Evolutionary conservation across 2,797 vertebrate species (phyloP).

Genomic region (Xenopus petersii): DNA sequence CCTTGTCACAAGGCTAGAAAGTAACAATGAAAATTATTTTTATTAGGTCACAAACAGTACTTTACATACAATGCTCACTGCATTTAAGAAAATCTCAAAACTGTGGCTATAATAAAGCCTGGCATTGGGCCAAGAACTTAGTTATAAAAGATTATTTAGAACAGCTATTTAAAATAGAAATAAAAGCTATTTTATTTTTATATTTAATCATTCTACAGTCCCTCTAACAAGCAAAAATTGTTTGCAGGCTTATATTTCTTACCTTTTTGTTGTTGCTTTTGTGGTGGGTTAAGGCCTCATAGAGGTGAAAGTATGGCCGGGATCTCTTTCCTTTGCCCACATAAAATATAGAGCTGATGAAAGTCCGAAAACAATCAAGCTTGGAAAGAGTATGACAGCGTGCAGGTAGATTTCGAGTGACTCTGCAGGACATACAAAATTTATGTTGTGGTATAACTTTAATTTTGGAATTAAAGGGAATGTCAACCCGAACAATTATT

Average conservation of each 20-base stretch:
- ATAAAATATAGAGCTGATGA: constrained; percentile 82
- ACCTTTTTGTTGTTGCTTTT: constrained; percentile 61
- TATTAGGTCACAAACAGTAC: background rate
- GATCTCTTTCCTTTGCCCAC: constrained; percentile 88
- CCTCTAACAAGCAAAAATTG: no score
- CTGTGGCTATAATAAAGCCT: no score
- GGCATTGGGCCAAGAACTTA: no score
- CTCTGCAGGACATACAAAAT: constrained; percentile 60
- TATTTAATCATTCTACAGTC: no score
- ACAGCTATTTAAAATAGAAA: no score
- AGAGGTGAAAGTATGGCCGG: constrained; percentile 82
- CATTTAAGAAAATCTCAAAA: background rate
- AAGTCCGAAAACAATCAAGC: constrained; percentile 74
- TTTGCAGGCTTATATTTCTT: no score
- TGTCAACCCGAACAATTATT: no score
- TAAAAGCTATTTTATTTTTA: no score
- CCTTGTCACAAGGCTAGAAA: constrained; percentile 72
- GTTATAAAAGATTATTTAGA: no score
- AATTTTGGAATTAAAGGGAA: no score
- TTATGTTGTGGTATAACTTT: no score
- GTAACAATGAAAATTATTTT: background rate
- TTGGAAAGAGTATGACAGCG: constrained; percentile 68
- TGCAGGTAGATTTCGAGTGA: constrained; percentile 80
- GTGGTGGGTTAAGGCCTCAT: constrained; percentile 76
- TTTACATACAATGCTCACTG: background rate